Evolutionary conservation across 2,888 invertebrate genomes (phyloP), one percentile per base, ranked within the genome.

Genomic region (Heteropelma amictum): DNA sequence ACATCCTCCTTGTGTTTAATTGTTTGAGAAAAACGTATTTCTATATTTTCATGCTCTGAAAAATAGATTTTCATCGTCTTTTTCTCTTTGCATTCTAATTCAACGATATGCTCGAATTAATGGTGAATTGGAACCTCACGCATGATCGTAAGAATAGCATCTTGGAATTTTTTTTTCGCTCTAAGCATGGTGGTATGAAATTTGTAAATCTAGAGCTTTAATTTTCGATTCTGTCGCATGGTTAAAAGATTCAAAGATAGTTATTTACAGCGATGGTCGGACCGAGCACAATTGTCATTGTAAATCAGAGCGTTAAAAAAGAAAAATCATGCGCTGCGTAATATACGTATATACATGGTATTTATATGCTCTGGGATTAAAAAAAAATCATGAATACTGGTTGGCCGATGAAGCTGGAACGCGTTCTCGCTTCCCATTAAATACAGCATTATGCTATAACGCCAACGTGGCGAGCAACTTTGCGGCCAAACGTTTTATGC

Each of bases 221-320:
- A n/a, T 10, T 28, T 10, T 28, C n/a, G 28, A 10, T 6, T 14
- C 10, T 5, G 10, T 38, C 12, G 17, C 17, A 38, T 0, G 10
- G 4, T 12, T 8, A 30, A 33, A 12, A 61, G 35, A 61, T 17
- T 38, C 21, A 84, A 86, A 85, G 85, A 85, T 86, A 85, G 83
- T 85, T 87, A 84, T 81, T 79, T n/a, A n/a, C 84, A 75, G 79
- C 7, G 47, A 12, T 26, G 7, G 19, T 38, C 77, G 73, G 81
- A 83, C 83, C 82, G 84, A 23, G 26, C 82, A 87, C 86, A 86
- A 85, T 85, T 84, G 84, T 83, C 83, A 84, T 83, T 85, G 87
- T 87, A 88, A 88, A 88, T 88, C 87, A 86, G 83, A 80, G 86
- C 83, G 87, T 87, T 87, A 87, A 82, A 84, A 85, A 87, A 85